phyloP scores from a whole-genome alignment of 1,140 invertebrate genomes.

The Gerris buenoi region DNA sequence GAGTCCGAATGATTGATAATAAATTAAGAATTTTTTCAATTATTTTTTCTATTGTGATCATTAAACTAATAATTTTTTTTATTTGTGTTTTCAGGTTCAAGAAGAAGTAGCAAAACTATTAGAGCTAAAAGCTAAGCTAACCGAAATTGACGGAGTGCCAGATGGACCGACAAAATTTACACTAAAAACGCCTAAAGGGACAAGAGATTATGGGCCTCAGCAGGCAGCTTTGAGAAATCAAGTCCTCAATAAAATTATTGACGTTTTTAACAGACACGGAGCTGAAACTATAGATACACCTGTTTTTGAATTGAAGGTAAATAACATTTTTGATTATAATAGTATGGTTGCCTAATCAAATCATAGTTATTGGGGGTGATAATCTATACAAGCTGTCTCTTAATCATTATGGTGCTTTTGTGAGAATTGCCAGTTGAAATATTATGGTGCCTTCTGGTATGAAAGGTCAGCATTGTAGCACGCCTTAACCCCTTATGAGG shows the following conservation, averaged over 20 bases:
- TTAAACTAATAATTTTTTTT: no score
- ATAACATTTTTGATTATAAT: constrained; percentile 7
- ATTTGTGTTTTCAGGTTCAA: constrained; percentile 50
- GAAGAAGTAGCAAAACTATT: constrained; percentile 69
- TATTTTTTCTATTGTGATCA: no score
- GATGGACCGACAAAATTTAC: constrained; percentile 52
- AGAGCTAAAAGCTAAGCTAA: constrained; percentile 56
- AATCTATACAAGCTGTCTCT: no score
- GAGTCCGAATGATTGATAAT: no score
- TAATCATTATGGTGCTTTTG: no score
- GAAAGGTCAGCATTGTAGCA: no score
- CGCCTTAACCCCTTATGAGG: no score
- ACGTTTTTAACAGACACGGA: constrained; percentile 92
- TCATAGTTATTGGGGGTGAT: no score
- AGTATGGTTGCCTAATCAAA: no score
- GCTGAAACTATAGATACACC: constrained; percentile 98
- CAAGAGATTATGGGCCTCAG: constrained; percentile 82
- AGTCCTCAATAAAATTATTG: constrained; percentile 75
- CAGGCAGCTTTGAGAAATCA: constrained; percentile 86
- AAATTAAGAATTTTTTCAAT: no score
- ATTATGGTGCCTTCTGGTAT: no score
- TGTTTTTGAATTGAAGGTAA: constrained; percentile 93
- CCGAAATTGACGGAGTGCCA: constrained; percentile 32
- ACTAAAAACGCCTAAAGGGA: constrained; percentile 89
- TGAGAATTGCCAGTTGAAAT: no score